Evolutionary conservation across 2,113 vertebrate species (phyloP).

Genomic region (Machaerirhynchus nigripectus): DNA sequence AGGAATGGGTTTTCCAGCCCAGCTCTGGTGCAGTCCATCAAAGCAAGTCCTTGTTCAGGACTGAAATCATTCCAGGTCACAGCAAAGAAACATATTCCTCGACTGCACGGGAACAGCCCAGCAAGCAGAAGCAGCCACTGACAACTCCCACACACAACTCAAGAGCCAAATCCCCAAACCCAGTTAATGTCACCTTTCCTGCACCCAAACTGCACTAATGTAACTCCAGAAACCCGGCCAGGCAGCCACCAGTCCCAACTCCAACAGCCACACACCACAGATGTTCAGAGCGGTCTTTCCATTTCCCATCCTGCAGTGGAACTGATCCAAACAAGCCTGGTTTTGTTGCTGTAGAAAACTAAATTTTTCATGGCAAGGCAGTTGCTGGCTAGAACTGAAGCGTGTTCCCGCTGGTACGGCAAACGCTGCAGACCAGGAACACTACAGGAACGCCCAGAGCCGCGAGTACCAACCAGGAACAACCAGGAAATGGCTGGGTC

Average conservation of each 20-base stretch:
- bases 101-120: neutral
- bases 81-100: neutral
- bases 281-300: neutral
- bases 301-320: neutral
- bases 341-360: neutral
- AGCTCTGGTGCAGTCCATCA: neutral
- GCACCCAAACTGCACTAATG: neutral
- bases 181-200: neutral
- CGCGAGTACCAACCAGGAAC: fast-evolving
- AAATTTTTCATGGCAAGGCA: neutral
- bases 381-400: fast-evolving
- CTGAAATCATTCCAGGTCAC: neutral
- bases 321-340: neutral
- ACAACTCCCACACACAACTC: neutral
- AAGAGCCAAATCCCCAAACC: neutral
- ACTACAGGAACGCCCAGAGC: fast-evolving
- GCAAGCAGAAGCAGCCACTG: neutral
- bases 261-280: neutral
- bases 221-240: neutral
- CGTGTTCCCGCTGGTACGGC: fast-evolving
- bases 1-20: neutral
- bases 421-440: fast-evolving
- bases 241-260: neutral
- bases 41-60: neutral
- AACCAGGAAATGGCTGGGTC: fast-evolving